Evolutionary conservation across 1,140 invertebrate species (phyloP).

Genomic region (Calosoma granatense): DNA sequence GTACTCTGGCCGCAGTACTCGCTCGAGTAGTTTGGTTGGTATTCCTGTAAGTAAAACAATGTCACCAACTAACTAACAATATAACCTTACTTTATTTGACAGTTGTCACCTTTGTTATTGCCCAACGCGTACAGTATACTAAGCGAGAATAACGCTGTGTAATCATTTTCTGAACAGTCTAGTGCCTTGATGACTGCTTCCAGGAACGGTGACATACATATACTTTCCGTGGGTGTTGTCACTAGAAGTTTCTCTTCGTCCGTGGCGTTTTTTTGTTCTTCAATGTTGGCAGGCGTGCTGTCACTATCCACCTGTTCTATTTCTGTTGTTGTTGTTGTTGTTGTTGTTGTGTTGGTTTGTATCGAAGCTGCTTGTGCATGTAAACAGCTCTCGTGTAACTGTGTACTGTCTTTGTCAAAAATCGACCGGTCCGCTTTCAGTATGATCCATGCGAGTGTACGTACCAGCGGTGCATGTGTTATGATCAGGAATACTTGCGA

Average conservation of each 20-base stretch:
- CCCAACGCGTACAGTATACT: slow-evolving; percentile 89
- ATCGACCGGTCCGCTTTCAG: slow-evolving; percentile 63
- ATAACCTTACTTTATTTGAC: slow-evolving; percentile 14
- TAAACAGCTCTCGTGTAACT: slow-evolving; percentile 52
- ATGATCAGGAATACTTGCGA: slow-evolving; percentile 96
- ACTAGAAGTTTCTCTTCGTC: neutral
- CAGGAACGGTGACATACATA: slow-evolving; percentile 69
- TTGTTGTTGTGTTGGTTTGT: neutral
- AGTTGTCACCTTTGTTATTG: slow-evolving; percentile 73
- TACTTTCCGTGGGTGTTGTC: slow-evolving; percentile 35
- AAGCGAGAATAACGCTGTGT: slow-evolving; percentile 82
- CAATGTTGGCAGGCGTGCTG: neutral
- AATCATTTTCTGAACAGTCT: slow-evolving; percentile 87
- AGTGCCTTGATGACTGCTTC: slow-evolving; percentile 78
- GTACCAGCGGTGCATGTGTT: slow-evolving; percentile 77
- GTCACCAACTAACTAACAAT: no score
- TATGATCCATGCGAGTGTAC: slow-evolving; percentile 80
- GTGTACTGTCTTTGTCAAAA: slow-evolving; percentile 51
- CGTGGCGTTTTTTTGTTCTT: slow-evolving; percentile 27
- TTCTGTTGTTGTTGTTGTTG: neutral
- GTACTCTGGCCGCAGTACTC: slow-evolving; percentile 42
- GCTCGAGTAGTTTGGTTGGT: slow-evolving; percentile 58
- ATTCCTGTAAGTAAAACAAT: slow-evolving; percentile 56
- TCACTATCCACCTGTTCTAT: neutral
- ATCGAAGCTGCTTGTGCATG: slow-evolving; percentile 34